Conservation (phyloP, 2,888 invertebrate genomes). For the Plagodis dolabraria region DNA sequence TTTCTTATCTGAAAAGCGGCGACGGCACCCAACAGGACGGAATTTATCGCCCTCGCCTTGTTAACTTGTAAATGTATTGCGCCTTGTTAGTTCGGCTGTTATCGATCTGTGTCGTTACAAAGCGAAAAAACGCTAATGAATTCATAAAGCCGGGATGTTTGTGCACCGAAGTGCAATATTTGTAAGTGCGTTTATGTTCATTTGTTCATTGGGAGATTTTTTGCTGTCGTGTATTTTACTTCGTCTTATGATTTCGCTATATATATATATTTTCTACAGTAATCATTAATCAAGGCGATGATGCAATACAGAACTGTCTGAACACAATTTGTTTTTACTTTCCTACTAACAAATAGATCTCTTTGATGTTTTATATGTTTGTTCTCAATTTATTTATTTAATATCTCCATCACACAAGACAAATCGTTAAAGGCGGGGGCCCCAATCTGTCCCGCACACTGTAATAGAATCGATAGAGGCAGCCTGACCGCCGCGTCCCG, state of each 20-base stretch:
- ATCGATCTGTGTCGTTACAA: constrained; percentile 40
- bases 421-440: constrained; percentile 53
- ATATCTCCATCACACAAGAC: constrained; percentile 38
- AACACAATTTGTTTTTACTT: neutral
- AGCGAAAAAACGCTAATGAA: constrained; percentile 24
- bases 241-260: no score
- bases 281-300: neutral
- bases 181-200: no score
- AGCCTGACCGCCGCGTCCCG: constrained; percentile 59
- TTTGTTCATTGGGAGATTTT: no score
- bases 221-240: no score
- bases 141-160: neutral
- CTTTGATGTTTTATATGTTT: constrained; percentile 21
- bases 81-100: constrained; percentile 60
- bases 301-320: neutral
- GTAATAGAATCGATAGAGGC: constrained; percentile 77
- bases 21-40: constrained; percentile 44
- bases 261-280: no score
- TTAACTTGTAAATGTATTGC: constrained; percentile 70
- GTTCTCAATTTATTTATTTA: constrained; percentile 26
- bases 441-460: constrained; percentile 71
- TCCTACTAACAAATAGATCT: neutral
- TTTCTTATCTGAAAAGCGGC: constrained; percentile 47
- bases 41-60: constrained; percentile 68
- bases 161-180: neutral